Conservation (phyloP, 1,140 invertebrate genomes). For the Euborellia annulipes region DNA sequence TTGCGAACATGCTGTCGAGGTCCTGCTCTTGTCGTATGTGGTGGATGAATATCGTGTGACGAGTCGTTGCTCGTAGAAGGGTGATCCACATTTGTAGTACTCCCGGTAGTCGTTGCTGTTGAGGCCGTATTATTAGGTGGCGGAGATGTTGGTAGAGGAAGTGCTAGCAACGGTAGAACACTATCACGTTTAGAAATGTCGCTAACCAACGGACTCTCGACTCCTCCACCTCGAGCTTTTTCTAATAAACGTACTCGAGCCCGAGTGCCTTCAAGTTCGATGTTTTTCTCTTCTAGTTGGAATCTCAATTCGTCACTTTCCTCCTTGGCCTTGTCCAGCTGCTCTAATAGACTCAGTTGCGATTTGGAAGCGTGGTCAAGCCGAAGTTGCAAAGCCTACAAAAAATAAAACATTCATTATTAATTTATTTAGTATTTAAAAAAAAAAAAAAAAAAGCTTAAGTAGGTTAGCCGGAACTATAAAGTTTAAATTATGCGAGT, state of each 20-base stretch:
- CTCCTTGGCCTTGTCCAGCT: slow-evolving; percentile 53
- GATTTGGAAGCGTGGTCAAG: slow-evolving; percentile 45
- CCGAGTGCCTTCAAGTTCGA: slow-evolving; percentile 62
- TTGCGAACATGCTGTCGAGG: too few relatives aligned
- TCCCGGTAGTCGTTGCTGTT: slow-evolving; percentile 19
- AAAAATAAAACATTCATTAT: slow-evolving; percentile 16
- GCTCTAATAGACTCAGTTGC: slow-evolving; percentile 42
- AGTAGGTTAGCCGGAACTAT: too few relatives aligned
- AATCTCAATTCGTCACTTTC: slow-evolving; percentile 67
- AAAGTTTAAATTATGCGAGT: too few relatives aligned
- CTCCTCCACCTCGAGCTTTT: too few relatives aligned
- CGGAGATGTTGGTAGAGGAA: too few relatives aligned
- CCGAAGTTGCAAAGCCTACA: slow-evolving; percentile 48
- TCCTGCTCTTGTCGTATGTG: too few relatives aligned
- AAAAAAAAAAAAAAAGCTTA: too few relatives aligned
- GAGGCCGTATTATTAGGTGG: slow-evolving; percentile 10
- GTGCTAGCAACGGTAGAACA: not conserved
- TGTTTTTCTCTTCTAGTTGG: slow-evolving; percentile 63
- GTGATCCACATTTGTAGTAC: too few relatives aligned
- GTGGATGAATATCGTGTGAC: too few relatives aligned
- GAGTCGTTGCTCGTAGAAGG: too few relatives aligned
- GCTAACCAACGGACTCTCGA: too few relatives aligned
- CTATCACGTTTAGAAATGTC: slow-evolving; percentile 18
- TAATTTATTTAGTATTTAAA: too few relatives aligned
- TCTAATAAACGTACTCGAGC: slow-evolving; percentile 56